A percentile compares a stretch with the other conserved stretches of the same genome.
These are phyloP conservation scores for Hydriomena furcata DNA, from an alignment of 2,888 invertebrate species.

Conservation along the genomic window DNA sequence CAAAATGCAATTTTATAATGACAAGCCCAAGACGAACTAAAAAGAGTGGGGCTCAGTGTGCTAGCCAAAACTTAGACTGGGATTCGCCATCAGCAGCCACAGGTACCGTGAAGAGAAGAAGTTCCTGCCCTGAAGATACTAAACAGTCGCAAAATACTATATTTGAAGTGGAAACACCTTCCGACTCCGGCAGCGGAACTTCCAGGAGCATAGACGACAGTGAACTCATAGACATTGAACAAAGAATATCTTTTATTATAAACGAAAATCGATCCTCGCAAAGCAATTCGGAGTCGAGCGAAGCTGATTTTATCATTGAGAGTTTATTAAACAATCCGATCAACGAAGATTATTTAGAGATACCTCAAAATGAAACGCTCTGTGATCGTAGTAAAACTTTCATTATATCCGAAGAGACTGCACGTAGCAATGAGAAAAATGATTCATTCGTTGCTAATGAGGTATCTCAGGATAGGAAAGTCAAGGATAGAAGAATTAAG, in stretches of 20 bases:
- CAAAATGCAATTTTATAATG: constrained; percentile 75
- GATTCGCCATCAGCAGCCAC: constrained; percentile 88
- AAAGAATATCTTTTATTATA: constrained; percentile 76
- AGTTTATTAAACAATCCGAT: constrained; percentile 60
- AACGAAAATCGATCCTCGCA: constrained; percentile 77
- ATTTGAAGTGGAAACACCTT: constrained; percentile 69
- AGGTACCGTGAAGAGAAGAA: constrained; percentile 88
- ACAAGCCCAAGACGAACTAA: constrained; percentile 79
- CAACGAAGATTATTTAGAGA: constrained; percentile 50
- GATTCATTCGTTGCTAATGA: constrained; percentile 42
- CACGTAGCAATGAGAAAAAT: constrained; percentile 48
- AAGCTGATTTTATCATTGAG: constrained; percentile 71
- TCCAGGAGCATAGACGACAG: constrained; percentile 65
- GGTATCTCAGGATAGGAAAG: constrained; percentile 54
- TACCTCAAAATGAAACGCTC: constrained; percentile 55
- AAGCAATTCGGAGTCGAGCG: constrained; percentile 76
- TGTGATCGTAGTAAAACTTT: constrained; percentile 67
- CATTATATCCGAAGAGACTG: constrained; percentile 55
- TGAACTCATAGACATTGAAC: constrained; percentile 72
- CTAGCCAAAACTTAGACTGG: constrained; percentile 84
- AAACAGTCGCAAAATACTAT: constrained; percentile 59
- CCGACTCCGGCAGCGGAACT: constrained; percentile 73
- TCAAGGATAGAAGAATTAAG: constrained; percentile 62
- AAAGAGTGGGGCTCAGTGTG: constrained; percentile 69
- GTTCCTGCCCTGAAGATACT: constrained; percentile 74